Evolutionary conservation across 1,140 invertebrate species (phyloP), one percentile per base, ranked within the genome.

Genomic region (Zaprionus inermis): DNA sequence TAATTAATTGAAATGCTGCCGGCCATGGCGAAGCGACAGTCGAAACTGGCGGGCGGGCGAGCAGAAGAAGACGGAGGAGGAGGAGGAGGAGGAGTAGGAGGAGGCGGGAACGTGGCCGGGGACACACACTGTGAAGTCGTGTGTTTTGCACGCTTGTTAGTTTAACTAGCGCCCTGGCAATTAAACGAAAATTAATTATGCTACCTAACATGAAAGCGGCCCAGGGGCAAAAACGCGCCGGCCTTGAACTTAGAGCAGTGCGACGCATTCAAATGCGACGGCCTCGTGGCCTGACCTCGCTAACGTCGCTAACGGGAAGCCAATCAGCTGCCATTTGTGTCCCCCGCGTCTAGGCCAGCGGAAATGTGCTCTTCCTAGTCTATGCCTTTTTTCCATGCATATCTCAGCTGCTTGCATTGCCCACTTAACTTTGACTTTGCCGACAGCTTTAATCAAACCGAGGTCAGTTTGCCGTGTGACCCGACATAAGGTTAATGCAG

Each of bases 111-210:
- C 12, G 32, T 22, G 14, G 24, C 5, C 6, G n/a, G 49, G 34
- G 44, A 24, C 18, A 52, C 18, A 52, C 16, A 24, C 49, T 67
- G 54, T 18, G 70, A 51, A 65, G 46, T 68, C 72, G 81, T 85
- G 67, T 85, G 81, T 86, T 85, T 83, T 79, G 76, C 72, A 74
- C 72, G 72, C 82, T 85, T 85, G 83, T 86, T 88, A 88, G 83
- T 88, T 88, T 79, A 82, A 86, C 82, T 88, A 88, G 83, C 83
- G 83, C 82, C 82, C 72, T 76, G 72, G 82, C 83, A 88, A 86
- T 86, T 86, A 86, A 86, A 86, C 70, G 82, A 76, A 88, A 86
- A 86, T 86, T 86, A 86, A 86, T 88, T 88, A 86, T 88, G 82
- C 83, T 77, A 82, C 83, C 82, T 86, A 78, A 73, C 70, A 60